Conservation (phyloP, 2,888 invertebrate species). For the Oasisia sp. region DNA sequence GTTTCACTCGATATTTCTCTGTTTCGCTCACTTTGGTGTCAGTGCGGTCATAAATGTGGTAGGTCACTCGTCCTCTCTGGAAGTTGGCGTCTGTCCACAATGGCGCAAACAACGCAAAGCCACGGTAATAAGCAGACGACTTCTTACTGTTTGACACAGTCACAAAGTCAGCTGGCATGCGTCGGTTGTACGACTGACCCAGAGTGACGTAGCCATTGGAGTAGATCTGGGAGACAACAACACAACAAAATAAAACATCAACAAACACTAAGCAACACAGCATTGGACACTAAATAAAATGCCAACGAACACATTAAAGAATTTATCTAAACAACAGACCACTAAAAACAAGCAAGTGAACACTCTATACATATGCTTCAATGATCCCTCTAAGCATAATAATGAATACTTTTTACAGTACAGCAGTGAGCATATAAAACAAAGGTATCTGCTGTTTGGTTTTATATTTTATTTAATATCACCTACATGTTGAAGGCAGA, state of each 20-base stretch:
- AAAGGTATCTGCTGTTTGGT: no score
- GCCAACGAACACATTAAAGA: neutral
- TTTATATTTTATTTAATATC: no score
- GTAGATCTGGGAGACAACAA: constrained; percentile 18
- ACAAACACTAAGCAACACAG: neutral
- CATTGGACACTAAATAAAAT: neutral
- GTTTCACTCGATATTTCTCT: constrained; percentile 3
- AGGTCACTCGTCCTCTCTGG: neutral
- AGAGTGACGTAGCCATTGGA: constrained; percentile 21
- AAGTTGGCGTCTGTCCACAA: neutral
- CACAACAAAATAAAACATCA: neutral
- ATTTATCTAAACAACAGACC: neutral
- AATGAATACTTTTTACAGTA: neutral
- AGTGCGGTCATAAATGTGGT: constrained; percentile 17
- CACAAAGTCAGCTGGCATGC: neutral
- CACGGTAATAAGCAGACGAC: neutral
- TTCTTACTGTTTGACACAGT: neutral
- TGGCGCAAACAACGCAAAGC: neutral
- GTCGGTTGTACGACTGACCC: constrained; percentile 13
- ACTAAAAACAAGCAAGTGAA: neutral
- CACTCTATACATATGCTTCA: neutral
- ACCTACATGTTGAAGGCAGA: no score
- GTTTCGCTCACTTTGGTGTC: neutral
- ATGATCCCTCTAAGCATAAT: no score
- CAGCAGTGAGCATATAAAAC: no score